A percentile compares a stretch with the other conserved stretches of the same genome.
These are phyloP conservation scores for Sus cebifrons DNA, from an alignment of 2,797 vertebrate species.

Conservation along the genomic window DNA sequence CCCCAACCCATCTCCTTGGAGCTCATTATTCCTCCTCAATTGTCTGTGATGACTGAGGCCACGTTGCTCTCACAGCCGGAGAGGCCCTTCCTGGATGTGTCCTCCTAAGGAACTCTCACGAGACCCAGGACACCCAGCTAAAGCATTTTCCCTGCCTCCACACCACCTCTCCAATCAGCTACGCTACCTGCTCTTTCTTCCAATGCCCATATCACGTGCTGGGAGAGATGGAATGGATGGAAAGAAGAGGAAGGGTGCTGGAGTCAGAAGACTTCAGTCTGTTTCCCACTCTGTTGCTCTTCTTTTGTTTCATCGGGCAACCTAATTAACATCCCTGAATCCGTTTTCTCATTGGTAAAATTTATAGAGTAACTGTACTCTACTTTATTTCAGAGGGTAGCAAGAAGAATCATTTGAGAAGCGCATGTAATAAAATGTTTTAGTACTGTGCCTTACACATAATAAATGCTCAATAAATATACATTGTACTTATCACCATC, in stretches of 20 bases:
- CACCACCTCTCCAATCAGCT: not conserved
- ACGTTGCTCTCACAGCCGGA: not conserved
- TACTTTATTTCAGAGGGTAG: not conserved
- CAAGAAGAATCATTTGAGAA: not conserved
- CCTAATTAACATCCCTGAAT: not conserved
- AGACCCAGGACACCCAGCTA: too few relatives aligned
- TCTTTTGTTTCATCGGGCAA: not conserved
- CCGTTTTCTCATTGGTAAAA: not conserved
- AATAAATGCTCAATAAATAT: conserved; percentile 20
- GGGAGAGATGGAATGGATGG: not conserved
- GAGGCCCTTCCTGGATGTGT: not conserved
- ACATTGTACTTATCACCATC: not conserved
- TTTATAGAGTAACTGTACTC: not conserved
- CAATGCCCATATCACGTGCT: rapidly evolving
- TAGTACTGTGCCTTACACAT: not conserved
- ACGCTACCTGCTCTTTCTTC: not conserved
- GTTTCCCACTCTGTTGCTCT: not conserved
- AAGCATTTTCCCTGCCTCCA: not conserved
- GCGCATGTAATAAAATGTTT: not conserved
- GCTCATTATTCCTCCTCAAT: not conserved
- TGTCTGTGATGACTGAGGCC: not conserved
- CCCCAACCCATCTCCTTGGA: not conserved
- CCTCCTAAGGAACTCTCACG: not conserved
- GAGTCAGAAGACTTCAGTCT: not conserved
- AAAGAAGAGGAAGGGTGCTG: rapidly evolving